Base-by-base conservation (phyloP, 2,888 invertebrate genomes). In the Atherix ibis region DNA sequence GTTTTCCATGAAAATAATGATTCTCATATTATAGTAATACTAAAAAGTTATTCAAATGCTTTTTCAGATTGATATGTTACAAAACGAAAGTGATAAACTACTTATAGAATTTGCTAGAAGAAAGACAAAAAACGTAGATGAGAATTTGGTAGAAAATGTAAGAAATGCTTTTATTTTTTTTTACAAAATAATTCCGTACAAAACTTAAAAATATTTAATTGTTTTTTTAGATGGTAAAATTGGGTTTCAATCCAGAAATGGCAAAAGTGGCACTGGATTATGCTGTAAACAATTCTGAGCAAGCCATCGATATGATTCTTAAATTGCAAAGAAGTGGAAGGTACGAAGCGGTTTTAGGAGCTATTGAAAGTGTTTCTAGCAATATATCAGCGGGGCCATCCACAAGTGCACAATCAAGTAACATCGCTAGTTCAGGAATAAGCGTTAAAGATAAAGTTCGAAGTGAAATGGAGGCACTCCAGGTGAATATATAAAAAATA, bases 221-320 rank as follows among this genome's bases (percentile, higher is more conserved):
- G 34, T 44, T 38, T 49, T 72, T 69, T n/a, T 17, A 40, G 40
- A 35, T 58, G 3, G 40, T 65, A 31, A 64, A 65, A 9, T 69
- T 77, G 51, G 80, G 80, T 0, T 79, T 76, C 49, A 62, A 64
- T 4, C 46, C 52, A 1, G 57, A 63, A 12, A 61, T 66, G 43
- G 70, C 70, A 0, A 61, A 57, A 41, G 41, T 58, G 1, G 77
- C 76, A 1, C 56, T 79, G 12, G 58, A 65, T 32, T 56, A 65
- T 25, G 49, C 66, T 2, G 42, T 53, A 8, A 76, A 76, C 45
- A 64, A 71, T 48, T 45, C 72, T 28, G 61, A 64, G 41, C 58
- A 56, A 18, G 74, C 78, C 1, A 64, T 74, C 0, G 75, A 76
- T 35, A 52, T 68, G 17, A 60, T 79, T 2, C 45, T 73, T 3